Evolutionary conservation across 2,113 vertebrate genomes (phyloP).

Genomic region (Sylvietta virens): DNA sequence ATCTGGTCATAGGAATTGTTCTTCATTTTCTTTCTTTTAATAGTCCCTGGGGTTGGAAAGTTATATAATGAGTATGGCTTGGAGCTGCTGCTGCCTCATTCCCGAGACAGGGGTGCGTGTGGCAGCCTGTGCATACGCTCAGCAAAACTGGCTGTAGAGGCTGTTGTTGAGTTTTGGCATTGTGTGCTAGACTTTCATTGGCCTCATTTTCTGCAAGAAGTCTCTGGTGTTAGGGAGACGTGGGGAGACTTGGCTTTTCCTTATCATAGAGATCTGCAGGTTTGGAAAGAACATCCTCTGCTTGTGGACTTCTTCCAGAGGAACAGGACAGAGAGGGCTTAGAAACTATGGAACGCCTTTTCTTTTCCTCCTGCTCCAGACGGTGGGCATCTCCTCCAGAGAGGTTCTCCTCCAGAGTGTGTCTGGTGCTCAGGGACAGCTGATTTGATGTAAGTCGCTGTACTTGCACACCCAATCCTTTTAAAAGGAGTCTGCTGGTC

Average conservation of each 20-base stretch:
- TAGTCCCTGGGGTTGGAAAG: neutral
- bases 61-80: neutral
- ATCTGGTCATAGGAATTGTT: neutral
- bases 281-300: neutral
- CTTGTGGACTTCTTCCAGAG: neutral
- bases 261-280: neutral
- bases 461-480: neutral
- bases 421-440: neutral
- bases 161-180: neutral
- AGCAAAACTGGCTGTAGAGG: neutral
- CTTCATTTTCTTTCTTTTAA: neutral
- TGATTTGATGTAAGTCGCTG: neutral
- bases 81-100: neutral
- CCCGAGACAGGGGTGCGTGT: neutral
- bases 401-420: neutral
- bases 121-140: neutral
- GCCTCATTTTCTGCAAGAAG: neutral
- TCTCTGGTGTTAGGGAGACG: neutral
- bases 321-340: neutral
- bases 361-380: neutral
- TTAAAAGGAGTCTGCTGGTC: neutral
- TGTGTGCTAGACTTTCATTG: neutral
- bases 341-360: neutral
- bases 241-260: neutral
- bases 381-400: neutral